A percentile compares a stretch with the other conserved stretches of the same genome.
These are phyloP conservation scores for Rhinichthys osculus DNA, from an alignment of 2,797 vertebrate genomes.

Conservation along the genomic window DNA sequence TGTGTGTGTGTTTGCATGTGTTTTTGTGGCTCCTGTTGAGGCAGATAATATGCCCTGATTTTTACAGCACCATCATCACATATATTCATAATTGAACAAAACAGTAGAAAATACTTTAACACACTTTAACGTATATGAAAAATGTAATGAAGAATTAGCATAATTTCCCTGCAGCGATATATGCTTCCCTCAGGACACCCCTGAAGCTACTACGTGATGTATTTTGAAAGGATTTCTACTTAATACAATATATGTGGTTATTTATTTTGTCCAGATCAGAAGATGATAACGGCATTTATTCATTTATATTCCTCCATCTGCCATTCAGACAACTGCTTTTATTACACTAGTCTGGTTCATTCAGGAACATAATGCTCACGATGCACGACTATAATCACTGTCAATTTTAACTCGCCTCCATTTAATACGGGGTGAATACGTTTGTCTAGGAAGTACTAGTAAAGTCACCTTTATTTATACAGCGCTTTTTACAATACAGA, in stretches of 20 bases:
- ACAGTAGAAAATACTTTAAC: not conserved
- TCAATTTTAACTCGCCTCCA: not conserved
- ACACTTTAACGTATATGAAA: not conserved
- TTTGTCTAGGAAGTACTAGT: not conserved
- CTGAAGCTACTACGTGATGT: not conserved
- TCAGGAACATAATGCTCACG: not conserved
- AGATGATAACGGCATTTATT: not conserved
- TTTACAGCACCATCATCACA: constrained; percentile 1
- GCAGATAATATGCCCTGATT: constrained; percentile 15
- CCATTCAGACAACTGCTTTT: constrained; percentile 1
- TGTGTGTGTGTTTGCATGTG: not conserved
- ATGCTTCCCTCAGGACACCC: constrained; percentile 21
- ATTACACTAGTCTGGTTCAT: not conserved
- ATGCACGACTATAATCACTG: not conserved
- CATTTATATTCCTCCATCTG: not conserved
- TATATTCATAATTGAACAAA: not conserved
- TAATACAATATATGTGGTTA: not conserved
- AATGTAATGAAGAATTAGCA: constrained; percentile 10
- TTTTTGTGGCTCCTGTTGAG: constrained; percentile 21
- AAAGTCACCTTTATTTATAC: too few relatives aligned
- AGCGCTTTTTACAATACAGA: too few relatives aligned
- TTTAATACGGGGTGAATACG: not conserved
- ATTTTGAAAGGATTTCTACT: not conserved
- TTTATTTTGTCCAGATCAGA: constrained; percentile 5
- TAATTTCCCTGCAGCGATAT: not conserved